phyloP scores from a whole-genome alignment of 1,140 invertebrate genomes.

The Meloidogyne hapla region DNA sequence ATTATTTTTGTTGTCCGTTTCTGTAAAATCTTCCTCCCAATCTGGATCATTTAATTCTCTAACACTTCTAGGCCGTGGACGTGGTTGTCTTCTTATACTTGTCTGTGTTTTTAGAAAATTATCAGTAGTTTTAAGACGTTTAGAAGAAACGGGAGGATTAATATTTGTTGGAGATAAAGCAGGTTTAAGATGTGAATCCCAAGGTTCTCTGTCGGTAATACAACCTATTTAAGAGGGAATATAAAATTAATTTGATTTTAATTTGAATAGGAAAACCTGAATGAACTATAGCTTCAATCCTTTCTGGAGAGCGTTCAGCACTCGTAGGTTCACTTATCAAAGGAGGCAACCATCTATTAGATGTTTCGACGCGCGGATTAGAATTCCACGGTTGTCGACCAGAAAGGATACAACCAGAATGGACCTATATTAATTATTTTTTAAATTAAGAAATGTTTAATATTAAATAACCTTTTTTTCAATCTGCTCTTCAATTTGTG shows the following conservation, averaged over 20 bases:
- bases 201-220: constrained; percentile 19
- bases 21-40: background rate
- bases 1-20: background rate
- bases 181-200: constrained; percentile 12
- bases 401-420: constrained; percentile 22
- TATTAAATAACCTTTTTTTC: constrained; percentile 13
- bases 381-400: constrained; percentile 16
- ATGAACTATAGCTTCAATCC: constrained; percentile 15
- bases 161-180: background rate
- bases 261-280: background rate
- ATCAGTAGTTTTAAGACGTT: constrained; percentile 5
- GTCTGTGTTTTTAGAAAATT: background rate
- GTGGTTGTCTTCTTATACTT: background rate
- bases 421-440: background rate
- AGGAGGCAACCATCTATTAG: background rate
- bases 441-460: background rate
- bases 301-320: background rate
- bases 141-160: background rate
- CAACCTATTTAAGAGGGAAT: background rate
- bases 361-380: background rate
- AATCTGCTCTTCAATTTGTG: constrained; percentile 3
- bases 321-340: background rate
- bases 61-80: background rate
- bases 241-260: no score
- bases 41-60: constrained; percentile 6